These are phyloP conservation scores for Meloidogyne floridensis DNA, from an alignment of 1,140 invertebrate species.

Conservation along the genomic window DNA sequence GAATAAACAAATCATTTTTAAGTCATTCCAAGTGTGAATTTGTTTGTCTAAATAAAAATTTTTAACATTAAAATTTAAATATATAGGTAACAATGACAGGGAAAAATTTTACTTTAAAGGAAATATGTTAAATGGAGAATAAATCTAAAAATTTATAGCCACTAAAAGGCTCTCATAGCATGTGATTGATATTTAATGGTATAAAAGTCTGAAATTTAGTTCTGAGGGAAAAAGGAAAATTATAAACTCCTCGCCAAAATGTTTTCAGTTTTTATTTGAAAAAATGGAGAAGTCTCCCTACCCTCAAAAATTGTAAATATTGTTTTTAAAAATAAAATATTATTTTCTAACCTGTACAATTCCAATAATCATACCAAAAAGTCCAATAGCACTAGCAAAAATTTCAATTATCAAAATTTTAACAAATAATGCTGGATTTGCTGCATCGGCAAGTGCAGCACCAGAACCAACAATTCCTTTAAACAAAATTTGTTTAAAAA, in stretches of 20 bases:
- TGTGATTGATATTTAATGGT: no score
- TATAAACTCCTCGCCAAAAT: no score
- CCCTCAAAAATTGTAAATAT: neutral
- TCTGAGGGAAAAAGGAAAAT: no score
- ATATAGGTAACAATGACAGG: no score
- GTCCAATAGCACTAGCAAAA: constrained; percentile 93
- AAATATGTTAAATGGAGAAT: no score
- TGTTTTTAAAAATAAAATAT: neutral
- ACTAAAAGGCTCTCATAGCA: no score
- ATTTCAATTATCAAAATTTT: constrained; percentile 97
- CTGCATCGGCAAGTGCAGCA: constrained; percentile 90
- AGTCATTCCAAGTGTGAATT: constrained; percentile 25
- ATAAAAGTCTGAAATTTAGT: no score
- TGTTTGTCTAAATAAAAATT: constrained; percentile 27
- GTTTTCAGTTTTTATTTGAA: neutral
- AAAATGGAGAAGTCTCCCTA: constrained; percentile 25
- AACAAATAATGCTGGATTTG: constrained; percentile 88
- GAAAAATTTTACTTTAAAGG: no score
- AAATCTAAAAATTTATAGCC: no score
- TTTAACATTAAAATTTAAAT: no score
- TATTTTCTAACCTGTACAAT: constrained; percentile 76
- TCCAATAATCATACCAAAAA: constrained; percentile 96
- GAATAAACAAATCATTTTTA: neutral
- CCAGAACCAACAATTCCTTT: constrained; percentile 82
- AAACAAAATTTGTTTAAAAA: neutral